Evolutionary conservation across 2,888 invertebrate species (phyloP).

Genomic region (Apamea epomidion): DNA sequence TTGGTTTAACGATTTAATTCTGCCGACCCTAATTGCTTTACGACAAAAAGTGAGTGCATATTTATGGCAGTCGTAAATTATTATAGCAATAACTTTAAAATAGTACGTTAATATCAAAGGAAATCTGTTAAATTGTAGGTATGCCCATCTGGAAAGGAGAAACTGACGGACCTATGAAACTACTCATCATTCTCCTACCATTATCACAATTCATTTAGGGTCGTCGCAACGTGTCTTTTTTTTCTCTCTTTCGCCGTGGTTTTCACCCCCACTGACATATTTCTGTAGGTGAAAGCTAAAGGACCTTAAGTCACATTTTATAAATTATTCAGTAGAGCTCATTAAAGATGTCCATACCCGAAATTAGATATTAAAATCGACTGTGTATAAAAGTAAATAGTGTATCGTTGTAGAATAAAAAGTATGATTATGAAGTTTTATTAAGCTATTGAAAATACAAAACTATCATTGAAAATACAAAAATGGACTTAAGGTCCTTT

Average conservation of each 20-base stretch:
- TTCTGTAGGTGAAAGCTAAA: too few relatives aligned
- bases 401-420: too few relatives aligned
- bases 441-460: too few relatives aligned
- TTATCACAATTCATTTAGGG: background rate
- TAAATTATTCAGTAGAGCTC: too few relatives aligned
- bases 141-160: background rate
- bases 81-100: slow-evolving; percentile 1
- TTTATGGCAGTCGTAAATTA: slow-evolving; percentile 22
- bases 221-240: background rate
- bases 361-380: too few relatives aligned
- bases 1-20: background rate
- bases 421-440: too few relatives aligned
- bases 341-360: too few relatives aligned
- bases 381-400: too few relatives aligned
- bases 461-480: too few relatives aligned
- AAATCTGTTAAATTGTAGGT: background rate
- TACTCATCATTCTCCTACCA: background rate
- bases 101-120: slow-evolving; percentile 5
- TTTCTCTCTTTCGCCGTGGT: background rate
- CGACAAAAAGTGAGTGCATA: slow-evolving; percentile 3
- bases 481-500: too few relatives aligned
- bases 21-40: background rate
- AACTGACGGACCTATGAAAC: background rate
- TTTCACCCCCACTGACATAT: background rate
- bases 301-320: too few relatives aligned